phyloP scores from a whole-genome alignment of 2,888 invertebrate genomes.

The Tholera decimalis region DNA sequence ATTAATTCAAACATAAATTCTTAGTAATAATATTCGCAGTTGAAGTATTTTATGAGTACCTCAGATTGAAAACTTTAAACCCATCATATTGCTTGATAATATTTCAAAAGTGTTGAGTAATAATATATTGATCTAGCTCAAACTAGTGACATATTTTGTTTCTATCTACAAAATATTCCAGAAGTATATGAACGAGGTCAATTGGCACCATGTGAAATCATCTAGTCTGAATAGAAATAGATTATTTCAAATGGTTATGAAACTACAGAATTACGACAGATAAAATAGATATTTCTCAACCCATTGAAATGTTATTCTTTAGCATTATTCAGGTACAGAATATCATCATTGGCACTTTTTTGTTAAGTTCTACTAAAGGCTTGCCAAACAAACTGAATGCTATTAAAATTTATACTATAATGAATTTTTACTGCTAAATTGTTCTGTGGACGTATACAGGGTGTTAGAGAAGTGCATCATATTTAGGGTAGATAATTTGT shows the following conservation, averaged over 20 bases:
- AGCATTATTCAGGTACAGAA: conserved; percentile 74
- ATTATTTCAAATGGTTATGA: conserved; percentile 65
- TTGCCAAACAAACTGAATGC: background rate
- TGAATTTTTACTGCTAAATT: background rate
- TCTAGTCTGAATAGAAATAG: conserved; percentile 26
- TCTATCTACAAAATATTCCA: conserved; percentile 65
- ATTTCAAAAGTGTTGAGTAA: conserved; percentile 69
- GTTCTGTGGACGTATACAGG: background rate
- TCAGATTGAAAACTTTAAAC: conserved; percentile 91
- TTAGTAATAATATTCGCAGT: background rate
- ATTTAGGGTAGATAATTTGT: no score
- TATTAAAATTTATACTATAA: background rate
- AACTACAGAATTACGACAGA: conserved; percentile 1
- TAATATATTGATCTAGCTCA: conserved; percentile 41
- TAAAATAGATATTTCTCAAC: conserved; percentile 56
- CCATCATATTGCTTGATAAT: conserved; percentile 82
- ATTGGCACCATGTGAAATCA: conserved; percentile 53
- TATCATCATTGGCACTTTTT: conserved; percentile 77
- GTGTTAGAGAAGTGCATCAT: background rate
- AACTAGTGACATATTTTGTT: conserved; percentile 64
- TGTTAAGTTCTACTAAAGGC: background rate
- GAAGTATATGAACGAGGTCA: conserved; percentile 61
- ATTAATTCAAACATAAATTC: background rate
- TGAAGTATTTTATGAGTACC: conserved; percentile 61
- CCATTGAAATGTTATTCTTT: conserved; percentile 71